Percentiles rank a stretch among this genome's conserved stretches.
Evolutionary conservation across 2,888 invertebrate genomes (phyloP).

Genomic region (Hedya salicella): DNA sequence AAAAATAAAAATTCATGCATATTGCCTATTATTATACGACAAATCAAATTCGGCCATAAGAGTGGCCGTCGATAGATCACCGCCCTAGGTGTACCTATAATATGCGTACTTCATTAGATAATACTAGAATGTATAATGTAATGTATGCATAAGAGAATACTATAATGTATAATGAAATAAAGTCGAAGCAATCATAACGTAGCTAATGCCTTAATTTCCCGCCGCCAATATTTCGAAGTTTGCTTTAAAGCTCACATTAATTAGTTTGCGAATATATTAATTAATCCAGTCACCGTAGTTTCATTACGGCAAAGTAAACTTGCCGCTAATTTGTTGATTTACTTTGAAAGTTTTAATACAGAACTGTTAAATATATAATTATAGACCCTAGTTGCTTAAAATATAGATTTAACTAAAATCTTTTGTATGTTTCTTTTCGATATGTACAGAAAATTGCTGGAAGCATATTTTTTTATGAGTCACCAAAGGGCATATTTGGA

Average conservation of each 20-base stretch:
- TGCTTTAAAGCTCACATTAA: slow-evolving; percentile 6
- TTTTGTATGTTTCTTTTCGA: too few species aligned
- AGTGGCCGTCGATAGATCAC: too few species aligned
- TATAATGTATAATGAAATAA: slow-evolving; percentile 6
- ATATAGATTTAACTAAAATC: too few species aligned
- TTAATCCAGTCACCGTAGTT: slow-evolving; percentile 23
- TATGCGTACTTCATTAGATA: too few species aligned
- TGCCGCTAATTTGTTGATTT: slow-evolving; percentile 21
- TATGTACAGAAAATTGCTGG: too few species aligned
- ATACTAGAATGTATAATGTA: background rate
- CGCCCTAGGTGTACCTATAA: too few species aligned
- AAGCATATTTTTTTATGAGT: too few species aligned
- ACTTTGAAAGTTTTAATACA: background rate
- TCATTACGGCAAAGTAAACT: slow-evolving; percentile 26
- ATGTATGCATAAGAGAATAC: background rate
- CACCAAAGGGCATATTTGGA: too few species aligned
- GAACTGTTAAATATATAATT: background rate
- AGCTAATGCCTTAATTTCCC: slow-evolving; percentile 4
- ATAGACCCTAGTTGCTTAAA: background rate
- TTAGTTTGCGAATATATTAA: slow-evolving; percentile 22
- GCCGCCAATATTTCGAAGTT: slow-evolving; percentile 14
- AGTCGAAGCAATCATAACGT: slow-evolving; percentile 2
- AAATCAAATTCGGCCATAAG: too few species aligned
- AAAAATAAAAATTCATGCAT: too few species aligned
- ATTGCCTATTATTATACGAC: too few species aligned